Evolutionary conservation across 2,113 vertebrate genomes (phyloP).

Genomic region (Callorhinus ursinus): DNA sequence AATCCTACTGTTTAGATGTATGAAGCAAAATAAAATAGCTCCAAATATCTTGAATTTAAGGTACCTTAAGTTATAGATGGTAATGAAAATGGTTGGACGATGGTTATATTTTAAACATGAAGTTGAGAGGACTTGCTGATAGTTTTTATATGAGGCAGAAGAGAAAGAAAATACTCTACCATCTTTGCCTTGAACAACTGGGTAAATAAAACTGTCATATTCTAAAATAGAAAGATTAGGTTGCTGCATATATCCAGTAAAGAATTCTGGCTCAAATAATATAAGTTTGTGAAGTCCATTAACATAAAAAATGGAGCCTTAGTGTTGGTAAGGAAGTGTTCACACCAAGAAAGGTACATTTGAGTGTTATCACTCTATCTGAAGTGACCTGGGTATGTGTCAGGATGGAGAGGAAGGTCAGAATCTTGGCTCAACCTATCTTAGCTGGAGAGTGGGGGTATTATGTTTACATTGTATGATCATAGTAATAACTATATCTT

Average conservation of each 20-base stretch:
- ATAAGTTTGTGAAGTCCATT: not conserved
- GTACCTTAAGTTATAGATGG: not conserved
- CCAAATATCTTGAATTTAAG: not conserved
- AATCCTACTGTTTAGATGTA: not conserved
- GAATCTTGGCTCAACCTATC: not conserved
- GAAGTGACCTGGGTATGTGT: not conserved
- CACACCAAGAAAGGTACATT: not conserved
- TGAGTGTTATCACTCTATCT: not conserved
- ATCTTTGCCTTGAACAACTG: not conserved
- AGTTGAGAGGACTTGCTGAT: not conserved
- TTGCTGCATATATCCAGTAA: not conserved
- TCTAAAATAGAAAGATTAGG: not conserved
- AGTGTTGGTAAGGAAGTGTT: not conserved
- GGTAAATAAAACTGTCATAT: not conserved
- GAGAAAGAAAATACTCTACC: not conserved
- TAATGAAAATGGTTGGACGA: not conserved
- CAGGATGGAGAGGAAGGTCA: not conserved
- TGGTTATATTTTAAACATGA: not conserved
- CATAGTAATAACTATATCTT: not conserved
- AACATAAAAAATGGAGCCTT: not conserved
- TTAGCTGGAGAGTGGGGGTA: not conserved
- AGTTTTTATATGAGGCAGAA: not conserved
- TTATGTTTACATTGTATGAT: not conserved
- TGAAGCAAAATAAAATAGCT: not conserved
- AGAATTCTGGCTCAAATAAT: not conserved